A percentile compares a stretch with the other conserved stretches of the same genome.
phyloP scores from a whole-genome alignment of 2,113 vertebrate genomes.

The Cepphus grylle region DNA sequence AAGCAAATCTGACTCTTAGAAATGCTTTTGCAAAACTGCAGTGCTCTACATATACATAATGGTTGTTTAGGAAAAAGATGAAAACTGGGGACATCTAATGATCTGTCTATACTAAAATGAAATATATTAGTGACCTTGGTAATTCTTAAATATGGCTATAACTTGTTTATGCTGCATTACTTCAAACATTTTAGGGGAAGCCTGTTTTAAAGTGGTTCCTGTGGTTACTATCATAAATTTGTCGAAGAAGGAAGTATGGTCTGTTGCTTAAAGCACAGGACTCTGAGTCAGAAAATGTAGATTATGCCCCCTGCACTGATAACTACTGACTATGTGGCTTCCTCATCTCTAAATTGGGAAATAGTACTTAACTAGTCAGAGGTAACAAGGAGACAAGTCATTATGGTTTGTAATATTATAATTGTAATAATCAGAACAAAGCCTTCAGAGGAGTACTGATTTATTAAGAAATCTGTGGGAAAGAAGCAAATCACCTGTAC shows the following conservation, averaged over 20 bases:
- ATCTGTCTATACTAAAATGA: neutral
- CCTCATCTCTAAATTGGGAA: constrained; percentile 14
- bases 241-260: neutral
- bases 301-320: neutral
- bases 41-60: neutral
- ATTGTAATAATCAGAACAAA: neutral
- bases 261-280: constrained; percentile 16
- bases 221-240: neutral
- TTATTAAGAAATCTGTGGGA: neutral
- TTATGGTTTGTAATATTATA: neutral
- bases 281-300: constrained; percentile 43
- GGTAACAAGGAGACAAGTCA: neutral
- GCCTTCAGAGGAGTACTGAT: neutral
- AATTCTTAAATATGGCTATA: neutral
- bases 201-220: neutral
- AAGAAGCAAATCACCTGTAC: neutral
- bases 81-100: neutral
- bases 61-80: neutral
- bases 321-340: neutral
- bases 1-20: neutral
- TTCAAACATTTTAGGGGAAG: neutral
- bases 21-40: neutral
- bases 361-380: neutral
- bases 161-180: neutral
- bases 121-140: neutral